Evolutionary conservation across 2,113 vertebrate species (phyloP), one percentile per base, ranked within the genome.

Genomic region (Numida meleagris): DNA sequence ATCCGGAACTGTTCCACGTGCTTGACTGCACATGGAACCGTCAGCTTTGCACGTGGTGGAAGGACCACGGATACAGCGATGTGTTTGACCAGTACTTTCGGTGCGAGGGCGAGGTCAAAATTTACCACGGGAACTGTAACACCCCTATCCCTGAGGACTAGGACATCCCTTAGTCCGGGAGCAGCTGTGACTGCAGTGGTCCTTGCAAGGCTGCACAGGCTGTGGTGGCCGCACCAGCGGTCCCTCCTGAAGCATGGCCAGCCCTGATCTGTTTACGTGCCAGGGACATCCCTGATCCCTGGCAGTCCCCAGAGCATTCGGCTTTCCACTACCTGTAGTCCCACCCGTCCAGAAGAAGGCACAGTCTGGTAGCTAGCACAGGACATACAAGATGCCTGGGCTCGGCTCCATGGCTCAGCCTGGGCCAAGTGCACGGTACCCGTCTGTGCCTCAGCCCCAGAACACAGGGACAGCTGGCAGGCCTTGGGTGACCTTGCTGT

Each of bases 31-130:
- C 99, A 0, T 99, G 99, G 99, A 99, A 99, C 98, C 98, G 99
- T 25, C 99, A 99, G 97, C 98, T 99, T 12, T 99, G 99, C 97
- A 99, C 99, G 1, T 99, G 99, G 99, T 99, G 99, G 99, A 97
- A 97, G 96, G 99, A 99, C 88, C 99, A 99, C 1, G 99, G 99
- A 20, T 99, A 99, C 72, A 97, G 97, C 0, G 99, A 99, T 0
- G 98, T 99, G 75, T 99, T 99, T 1, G 98, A 98, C 57, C 97
- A 97, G 75, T 99, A 99, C 93, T 99, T 99, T 95, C 98, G 65
- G n/a, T 99, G 99, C 0, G 96, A 98, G 20, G 98, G 98, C 31
- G 98, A 98, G 0, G 96, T 99, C 62, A 98, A 96, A 87, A 98
- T 99, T 94, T 99, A 98, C 96, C 99, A 99, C 0, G 99, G 99